Conservation (phyloP, 2,113 vertebrate genomes). For the Thunnus maccoyii region DNA sequence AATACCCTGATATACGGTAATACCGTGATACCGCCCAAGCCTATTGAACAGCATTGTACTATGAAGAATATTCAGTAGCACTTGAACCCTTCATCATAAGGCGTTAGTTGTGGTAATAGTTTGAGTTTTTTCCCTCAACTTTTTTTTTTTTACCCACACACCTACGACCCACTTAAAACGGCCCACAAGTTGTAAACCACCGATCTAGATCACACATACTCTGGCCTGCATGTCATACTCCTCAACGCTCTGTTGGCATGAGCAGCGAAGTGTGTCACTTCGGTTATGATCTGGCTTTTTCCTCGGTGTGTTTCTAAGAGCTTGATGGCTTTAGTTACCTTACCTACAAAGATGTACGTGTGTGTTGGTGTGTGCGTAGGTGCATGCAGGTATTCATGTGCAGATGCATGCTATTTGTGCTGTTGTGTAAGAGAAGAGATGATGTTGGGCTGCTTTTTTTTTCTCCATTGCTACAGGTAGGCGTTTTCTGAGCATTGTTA, state of each 20-base stretch:
- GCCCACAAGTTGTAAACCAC: too few relatives aligned
- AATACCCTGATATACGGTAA: too few relatives aligned
- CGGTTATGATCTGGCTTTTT: conserved; percentile 45
- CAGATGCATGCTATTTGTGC: conserved; percentile 10
- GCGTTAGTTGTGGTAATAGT: too few relatives aligned
- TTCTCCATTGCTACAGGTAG: conserved; percentile 30
- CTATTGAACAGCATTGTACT: too few relatives aligned
- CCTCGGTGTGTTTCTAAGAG: conserved; percentile 44
- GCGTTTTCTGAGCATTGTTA: conserved; percentile 26
- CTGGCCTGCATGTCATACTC: conserved; percentile 30
- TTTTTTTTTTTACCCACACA: too few relatives aligned
- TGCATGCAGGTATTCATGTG: conserved; percentile 51
- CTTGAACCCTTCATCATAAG: too few relatives aligned
- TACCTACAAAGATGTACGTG: conserved; percentile 21
- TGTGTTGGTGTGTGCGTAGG: conserved; percentile 51
- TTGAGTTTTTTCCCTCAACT: too few relatives aligned
- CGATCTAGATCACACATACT: not conserved
- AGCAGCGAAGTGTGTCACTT: conserved; percentile 47
- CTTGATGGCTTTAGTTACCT: conserved; percentile 31
- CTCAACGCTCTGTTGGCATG: conserved; percentile 7
- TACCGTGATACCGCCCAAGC: too few relatives aligned
- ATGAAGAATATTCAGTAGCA: too few relatives aligned
- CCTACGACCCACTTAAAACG: too few relatives aligned
- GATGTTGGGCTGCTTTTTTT: conserved; percentile 11
- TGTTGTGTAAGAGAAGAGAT: conserved; percentile 60